Base-by-base conservation (phyloP, 2,888 invertebrate species). In the Parnassius orleans region DNA sequence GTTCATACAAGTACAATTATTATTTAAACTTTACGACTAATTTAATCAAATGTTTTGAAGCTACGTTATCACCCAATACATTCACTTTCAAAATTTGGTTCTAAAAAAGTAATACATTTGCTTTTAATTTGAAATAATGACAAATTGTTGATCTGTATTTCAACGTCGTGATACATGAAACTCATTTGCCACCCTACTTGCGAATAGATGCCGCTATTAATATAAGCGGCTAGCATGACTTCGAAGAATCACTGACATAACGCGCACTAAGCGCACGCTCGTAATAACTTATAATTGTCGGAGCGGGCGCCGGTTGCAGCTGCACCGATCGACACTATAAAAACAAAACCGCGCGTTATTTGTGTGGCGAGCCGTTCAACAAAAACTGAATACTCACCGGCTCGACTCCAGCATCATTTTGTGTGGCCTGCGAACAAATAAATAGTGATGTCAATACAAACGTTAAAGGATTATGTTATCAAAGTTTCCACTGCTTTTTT, bases 371-470 rank as follows among this genome's bases (percentile, higher is more conserved):
- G 60, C n/a, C 54, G 47, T 10, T 47, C 47, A 63, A 52, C 43
- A 48, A 48, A 48, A 48, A 48, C 48, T 33, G 46, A 53, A 56
- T 62, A 84, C 89, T 87, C 72, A 90, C 90, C 90, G 88, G 84
- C 83, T 89, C 84, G 89, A 86, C 86, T 90, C 90, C 86, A 87
- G 82, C 89, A 89, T 88, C 89, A 90, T 90, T 88, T 90, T 90
- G 89, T 87, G 89, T 77, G 90, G 89, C 88, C 89, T 90, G 90
- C 61, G 82, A 85, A 75, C 64, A 79, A 79, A 79, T 74, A 77
- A 75, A 73, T 68, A 67, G 65, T 0, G 7, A 46, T 15, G 41
- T 50, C 42, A 57, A 5, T 12, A 52, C 33, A 41, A 24, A 12
- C 5, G 48, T 12, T 48, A 33, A 33, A 33, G 33, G 0, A 33